A percentile compares a stretch with the other conserved stretches of the same genome.
Conservation (phyloP, 2,888 invertebrate species). For the Pyrrhia umbra region DNA sequence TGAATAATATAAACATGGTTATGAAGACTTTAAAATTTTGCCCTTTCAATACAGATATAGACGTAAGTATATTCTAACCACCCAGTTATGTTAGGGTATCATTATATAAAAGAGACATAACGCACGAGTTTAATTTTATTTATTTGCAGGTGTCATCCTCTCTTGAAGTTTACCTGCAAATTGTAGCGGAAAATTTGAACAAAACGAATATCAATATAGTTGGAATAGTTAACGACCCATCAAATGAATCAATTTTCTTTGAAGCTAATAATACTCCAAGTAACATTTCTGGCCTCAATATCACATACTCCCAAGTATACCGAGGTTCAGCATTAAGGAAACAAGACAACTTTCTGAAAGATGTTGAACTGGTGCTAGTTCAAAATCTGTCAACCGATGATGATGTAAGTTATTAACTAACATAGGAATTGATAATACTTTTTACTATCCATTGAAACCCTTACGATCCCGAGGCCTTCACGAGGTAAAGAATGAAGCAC, state of each 20-base stretch:
- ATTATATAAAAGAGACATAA: not conserved
- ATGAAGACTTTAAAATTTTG: constrained; percentile 57
- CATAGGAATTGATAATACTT: too few species aligned
- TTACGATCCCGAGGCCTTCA: too few species aligned
- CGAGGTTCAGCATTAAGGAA: constrained; percentile 12
- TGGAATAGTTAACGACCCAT: constrained; percentile 41
- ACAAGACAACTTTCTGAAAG: constrained; percentile 22
- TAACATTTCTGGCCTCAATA: constrained; percentile 38
- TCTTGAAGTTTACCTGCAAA: constrained; percentile 63
- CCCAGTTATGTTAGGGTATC: not conserved
- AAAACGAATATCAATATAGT: constrained; percentile 56
- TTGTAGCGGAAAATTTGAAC: constrained; percentile 64
- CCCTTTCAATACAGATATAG: constrained; percentile 33
- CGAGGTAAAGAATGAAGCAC: too few species aligned
- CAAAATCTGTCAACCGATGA: constrained; percentile 57
- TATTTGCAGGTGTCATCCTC: constrained; percentile 57
- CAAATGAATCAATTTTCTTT: constrained; percentile 36
- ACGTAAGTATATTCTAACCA: constrained; percentile 51
- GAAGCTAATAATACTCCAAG: constrained; percentile 40
- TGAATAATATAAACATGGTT: constrained; percentile 27
- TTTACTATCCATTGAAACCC: too few species aligned
- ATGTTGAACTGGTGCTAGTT: constrained; percentile 57
- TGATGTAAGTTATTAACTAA: constrained; percentile 39
- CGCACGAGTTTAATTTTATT: not conserved
- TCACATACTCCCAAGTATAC: constrained; percentile 48